phyloP scores from a whole-genome alignment of 2,888 invertebrate genomes.

The Uropetala carovei region DNA sequence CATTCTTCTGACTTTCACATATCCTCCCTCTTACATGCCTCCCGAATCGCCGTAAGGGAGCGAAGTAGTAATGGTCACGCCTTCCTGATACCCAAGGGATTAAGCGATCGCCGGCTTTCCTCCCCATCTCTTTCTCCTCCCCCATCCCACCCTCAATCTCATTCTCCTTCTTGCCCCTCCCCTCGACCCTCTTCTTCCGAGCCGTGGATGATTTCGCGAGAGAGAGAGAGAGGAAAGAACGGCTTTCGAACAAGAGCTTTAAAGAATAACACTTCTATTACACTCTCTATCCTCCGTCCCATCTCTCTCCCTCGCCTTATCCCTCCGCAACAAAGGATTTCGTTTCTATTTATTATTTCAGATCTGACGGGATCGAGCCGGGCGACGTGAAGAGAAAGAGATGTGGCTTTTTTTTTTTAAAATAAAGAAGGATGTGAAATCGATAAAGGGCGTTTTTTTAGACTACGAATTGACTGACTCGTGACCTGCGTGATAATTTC shows the following conservation, averaged over 20 bases:
- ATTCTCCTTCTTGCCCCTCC: background rate
- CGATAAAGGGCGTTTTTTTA: background rate
- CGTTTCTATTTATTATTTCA: slow-evolving; percentile 9
- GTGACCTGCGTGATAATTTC: slow-evolving; percentile 6
- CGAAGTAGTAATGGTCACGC: slow-evolving; percentile 35
- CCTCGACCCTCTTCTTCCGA: background rate
- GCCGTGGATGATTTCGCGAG: slow-evolving; percentile 9
- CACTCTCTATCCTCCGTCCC: background rate
- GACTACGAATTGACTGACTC: background rate
- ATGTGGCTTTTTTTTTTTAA: no score
- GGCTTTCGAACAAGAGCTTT: background rate
- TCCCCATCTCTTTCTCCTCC: background rate
- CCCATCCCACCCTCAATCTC: background rate
- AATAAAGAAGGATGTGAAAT: background rate
- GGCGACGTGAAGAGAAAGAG: background rate
- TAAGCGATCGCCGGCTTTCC: slow-evolving; percentile 15
- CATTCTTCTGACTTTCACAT: background rate
- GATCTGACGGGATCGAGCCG: background rate
- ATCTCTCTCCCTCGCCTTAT: background rate
- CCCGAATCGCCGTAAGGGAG: background rate
- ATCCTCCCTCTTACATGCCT: background rate
- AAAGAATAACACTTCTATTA: slow-evolving; percentile 23
- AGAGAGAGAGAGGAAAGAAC: no score
- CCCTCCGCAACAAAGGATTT: background rate
- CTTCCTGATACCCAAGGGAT: slow-evolving; percentile 26